phyloP scores from a whole-genome alignment of 2,113 vertebrate genomes.

The Podarcis muralis region DNA sequence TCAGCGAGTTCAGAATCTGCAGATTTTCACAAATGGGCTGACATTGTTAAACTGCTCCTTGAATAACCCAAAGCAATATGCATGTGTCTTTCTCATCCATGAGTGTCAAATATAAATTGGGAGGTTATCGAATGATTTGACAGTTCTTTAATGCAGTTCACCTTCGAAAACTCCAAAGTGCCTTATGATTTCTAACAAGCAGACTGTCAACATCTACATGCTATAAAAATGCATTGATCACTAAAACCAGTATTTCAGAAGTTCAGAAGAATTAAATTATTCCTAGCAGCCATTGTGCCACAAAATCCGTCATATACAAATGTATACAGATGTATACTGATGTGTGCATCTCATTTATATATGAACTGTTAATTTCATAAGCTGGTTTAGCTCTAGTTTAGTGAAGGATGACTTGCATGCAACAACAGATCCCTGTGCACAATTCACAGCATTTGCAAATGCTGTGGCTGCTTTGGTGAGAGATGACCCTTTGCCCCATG shows the following conservation, averaged over 20 bases:
- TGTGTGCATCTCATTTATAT: neutral
- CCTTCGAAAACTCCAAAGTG: neutral
- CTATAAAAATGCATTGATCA: neutral
- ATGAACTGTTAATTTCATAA: neutral
- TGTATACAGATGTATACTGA: neutral
- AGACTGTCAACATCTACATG: neutral
- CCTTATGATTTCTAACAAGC: neutral
- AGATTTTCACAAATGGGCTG: constrained; percentile 21
- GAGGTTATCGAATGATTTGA: neutral
- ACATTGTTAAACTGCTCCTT: constrained; percentile 1
- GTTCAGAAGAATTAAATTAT: neutral
- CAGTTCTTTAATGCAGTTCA: neutral
- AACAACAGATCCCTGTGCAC: neutral
- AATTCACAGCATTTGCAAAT: neutral
- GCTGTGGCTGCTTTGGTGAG: no score
- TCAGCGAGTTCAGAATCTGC: neutral
- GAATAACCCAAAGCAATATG: neutral
- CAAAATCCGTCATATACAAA: neutral
- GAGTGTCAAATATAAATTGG: constrained; percentile 8
- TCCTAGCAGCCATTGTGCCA: neutral
- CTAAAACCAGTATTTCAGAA: neutral
- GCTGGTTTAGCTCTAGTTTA: neutral
- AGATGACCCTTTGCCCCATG: neutral
- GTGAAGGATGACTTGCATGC: neutral
- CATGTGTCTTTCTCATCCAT: neutral